phyloP scores from a whole-genome alignment of 2,113 vertebrate species.

The Prunella fulvescens region DNA sequence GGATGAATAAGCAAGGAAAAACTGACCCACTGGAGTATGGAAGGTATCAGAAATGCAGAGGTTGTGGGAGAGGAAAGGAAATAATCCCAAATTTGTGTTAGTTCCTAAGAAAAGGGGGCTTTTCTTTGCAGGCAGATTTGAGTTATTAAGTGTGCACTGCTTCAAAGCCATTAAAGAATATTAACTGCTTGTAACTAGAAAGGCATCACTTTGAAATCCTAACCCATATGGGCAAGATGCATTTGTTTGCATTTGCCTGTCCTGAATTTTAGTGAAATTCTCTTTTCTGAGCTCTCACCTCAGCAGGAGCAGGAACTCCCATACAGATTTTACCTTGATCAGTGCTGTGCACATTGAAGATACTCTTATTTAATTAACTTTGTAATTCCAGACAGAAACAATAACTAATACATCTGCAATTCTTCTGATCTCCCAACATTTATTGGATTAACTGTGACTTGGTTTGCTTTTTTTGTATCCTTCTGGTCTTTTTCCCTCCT shows the following conservation, averaged over 20 bases:
- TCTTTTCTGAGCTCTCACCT: neutral
- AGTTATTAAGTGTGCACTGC: neutral
- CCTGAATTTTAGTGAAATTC: neutral
- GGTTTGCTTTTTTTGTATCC: neutral
- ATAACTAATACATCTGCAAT: neutral
- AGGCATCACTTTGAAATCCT: neutral
- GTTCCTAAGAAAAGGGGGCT: fast-evolving
- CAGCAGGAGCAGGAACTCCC: neutral
- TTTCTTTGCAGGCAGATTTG: neutral
- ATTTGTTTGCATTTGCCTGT: neutral
- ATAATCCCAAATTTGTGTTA: neutral
- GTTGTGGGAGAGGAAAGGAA: neutral
- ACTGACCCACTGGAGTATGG: neutral
- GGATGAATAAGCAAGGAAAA: slow-evolving; percentile 16
- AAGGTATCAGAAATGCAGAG: neutral
- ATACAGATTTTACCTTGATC: neutral
- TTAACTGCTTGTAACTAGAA: neutral
- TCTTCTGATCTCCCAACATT: neutral
- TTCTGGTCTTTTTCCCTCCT: neutral
- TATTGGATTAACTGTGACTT: neutral
- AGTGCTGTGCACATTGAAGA: neutral
- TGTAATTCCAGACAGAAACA: neutral
- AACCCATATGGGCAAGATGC: neutral
- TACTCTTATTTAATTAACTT: neutral
- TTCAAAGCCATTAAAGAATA: neutral